Evolutionary conservation across 2,113 vertebrate genomes (phyloP), one percentile per base, ranked within the genome.

Genomic region (Cyanoderma ruficeps): DNA sequence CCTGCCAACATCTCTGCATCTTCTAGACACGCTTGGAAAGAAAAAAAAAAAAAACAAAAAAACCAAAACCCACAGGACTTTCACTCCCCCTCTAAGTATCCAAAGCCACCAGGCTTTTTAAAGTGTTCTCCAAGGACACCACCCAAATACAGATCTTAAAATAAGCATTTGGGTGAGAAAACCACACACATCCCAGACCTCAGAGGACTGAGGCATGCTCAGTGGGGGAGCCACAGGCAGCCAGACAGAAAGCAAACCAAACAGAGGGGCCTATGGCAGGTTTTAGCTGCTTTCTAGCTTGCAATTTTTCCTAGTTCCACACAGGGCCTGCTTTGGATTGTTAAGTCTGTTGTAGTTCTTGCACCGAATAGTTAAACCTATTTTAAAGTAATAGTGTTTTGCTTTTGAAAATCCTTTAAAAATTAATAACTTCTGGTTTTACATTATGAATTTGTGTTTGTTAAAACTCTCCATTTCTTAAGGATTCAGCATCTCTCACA

Each of bases 261-360:
- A 22, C 10, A 37, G 11, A 22, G n/a, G 18, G 12, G 15, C 20
- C 15, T 60, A 1, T 0, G 0, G 22, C 2, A n/a, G 19, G 15
- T 35, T 77, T 35, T 15, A 47, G 9, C 24, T 47, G 7, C 23
- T 67, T 70, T 78, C n/a, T 5, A 21, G 7, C 19, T 63, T 25
- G 49, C 8, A 35, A 1, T 27, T 47, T 47, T 60, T 35, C 30
- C 6, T 19, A 41, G 2, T 28, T 92, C 28, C 41, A 86, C 31
- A 28, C 0, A 60, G 13, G 11, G 20, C 19, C 22, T 68, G 24
- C 39, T 59, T 53, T 27, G 9, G 31, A 71, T 87, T 33, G n/a
- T 17, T 10, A 39, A 20, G 19, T 30, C 23, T 72, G 24, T 23
- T 21, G 25, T 6, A 27, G 59, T 22, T 89, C 31, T 89, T 28